Percentiles rank a stretch among this genome's conserved stretches.
Conservation (phyloP, 1,140 invertebrate genomes). For the Phymastichus coffea region DNA sequence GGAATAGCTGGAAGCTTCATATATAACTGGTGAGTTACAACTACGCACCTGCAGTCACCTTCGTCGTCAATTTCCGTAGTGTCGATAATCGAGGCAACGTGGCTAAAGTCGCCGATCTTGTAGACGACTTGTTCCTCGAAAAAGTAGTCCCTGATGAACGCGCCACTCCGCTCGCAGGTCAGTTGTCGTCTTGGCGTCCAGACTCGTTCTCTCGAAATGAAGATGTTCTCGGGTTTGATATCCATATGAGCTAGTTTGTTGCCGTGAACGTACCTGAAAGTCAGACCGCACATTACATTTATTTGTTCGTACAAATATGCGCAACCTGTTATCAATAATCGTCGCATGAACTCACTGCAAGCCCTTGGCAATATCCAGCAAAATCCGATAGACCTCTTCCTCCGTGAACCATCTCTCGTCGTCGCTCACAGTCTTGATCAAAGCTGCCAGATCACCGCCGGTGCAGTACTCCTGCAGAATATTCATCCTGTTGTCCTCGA, state of each 20-base stretch:
- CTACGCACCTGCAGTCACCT: slow-evolving; percentile 89
- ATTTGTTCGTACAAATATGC: too few relatives aligned
- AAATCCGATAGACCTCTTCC: slow-evolving; percentile 66
- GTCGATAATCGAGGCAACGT: slow-evolving; percentile 81
- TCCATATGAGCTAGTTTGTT: slow-evolving; percentile 86
- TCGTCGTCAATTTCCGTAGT: slow-evolving; percentile 87
- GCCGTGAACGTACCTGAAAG: too few relatives aligned
- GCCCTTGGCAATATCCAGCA: slow-evolving; percentile 75
- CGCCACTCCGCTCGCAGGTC: slow-evolving; percentile 67
- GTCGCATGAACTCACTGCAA: slow-evolving; percentile 85
- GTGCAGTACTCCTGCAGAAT: slow-evolving; percentile 94
- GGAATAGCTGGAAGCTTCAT: too few relatives aligned
- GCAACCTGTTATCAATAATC: slow-evolving; percentile 57
- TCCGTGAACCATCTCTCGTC: slow-evolving; percentile 59
- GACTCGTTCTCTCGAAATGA: slow-evolving; percentile 70
- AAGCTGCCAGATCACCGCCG: slow-evolving; percentile 77
- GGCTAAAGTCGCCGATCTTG: slow-evolving; percentile 88
- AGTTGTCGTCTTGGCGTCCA: slow-evolving; percentile 49
- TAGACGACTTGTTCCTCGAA: slow-evolving; percentile 74
- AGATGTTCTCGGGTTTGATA: slow-evolving; percentile 91
- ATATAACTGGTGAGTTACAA: too few relatives aligned
- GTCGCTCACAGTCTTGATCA: slow-evolving; percentile 50
- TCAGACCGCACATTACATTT: too few relatives aligned
- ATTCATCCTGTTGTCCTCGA: slow-evolving; percentile 89
- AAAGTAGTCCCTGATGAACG: slow-evolving; percentile 80